Evolutionary conservation across 2,888 invertebrate genomes (phyloP), one percentile per base, ranked within the genome.

Genomic region (Leptinotarsa rubiginosa): DNA sequence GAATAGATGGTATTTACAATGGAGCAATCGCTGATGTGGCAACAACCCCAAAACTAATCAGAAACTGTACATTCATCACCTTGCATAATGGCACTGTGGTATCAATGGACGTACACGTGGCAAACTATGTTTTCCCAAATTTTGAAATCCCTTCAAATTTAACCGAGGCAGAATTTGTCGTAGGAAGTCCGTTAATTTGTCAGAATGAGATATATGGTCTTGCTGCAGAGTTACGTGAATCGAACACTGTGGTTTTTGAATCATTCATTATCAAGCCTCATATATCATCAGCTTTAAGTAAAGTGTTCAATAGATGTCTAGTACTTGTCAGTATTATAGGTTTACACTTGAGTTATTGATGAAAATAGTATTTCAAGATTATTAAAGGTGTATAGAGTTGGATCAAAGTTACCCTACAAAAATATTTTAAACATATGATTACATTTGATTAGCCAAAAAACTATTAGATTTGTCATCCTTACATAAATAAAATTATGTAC

Each of bases 121-220:
- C 65, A 7, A 65, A 62, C 16, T 54, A 41, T 4, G 25, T 13
- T 4, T 22, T 65, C 13, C 67, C 72, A 47, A 15, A 70, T 59
- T 50, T 70, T 15, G 68, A 49, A 20, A 41, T 56, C 0, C 69
- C 65, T 22, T 69, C 69, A 13, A 64, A 66, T 18, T 56, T 65
- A 47, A 73, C 76, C 47, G 65, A 67, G 7, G 73, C 75, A 1
- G 52, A 72, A 49, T 64, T 82, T 18, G 68, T 79, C 56, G 41
- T 73, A 49, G 81, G 81, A 1, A 81, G 81, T 73, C 77, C 81
- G 0, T 66, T 82, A 49, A 75, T 82, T 65, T 82, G 82, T 64
- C 71, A 79, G 15, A 65, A 76, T 47, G 78, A 79, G 62, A 74
- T 81, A 3, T 81, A 80, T 62, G 82, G 80, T n/a, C 72, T 82